phyloP scores from a whole-genome alignment of 2,797 vertebrate genomes.

The Loriculus beryllinus region DNA sequence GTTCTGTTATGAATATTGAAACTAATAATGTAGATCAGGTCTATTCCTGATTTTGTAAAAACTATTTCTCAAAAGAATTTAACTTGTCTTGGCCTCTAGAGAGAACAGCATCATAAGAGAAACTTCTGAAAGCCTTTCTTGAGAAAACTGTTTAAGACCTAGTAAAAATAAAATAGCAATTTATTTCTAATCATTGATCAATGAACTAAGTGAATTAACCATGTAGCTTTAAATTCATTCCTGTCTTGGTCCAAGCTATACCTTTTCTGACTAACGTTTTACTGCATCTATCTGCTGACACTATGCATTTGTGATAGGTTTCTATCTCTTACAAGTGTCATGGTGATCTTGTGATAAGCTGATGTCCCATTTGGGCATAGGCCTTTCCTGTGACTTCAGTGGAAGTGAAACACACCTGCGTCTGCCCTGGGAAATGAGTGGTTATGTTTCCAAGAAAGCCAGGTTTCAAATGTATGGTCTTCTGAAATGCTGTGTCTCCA shows the following conservation, averaged over 20 bases:
- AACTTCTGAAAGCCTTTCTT: background rate
- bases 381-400: background rate
- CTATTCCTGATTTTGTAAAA: background rate
- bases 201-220: background rate
- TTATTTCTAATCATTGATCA: background rate
- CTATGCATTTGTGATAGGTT: background rate
- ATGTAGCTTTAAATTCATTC: background rate
- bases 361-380: background rate
- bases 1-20: background rate
- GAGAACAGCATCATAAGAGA: background rate
- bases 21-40: background rate
- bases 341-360: background rate
- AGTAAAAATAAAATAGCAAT: background rate
- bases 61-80: background rate
- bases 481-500: background rate
- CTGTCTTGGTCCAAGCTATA: background rate
- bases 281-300: background rate
- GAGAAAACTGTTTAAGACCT: background rate
- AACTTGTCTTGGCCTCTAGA: background rate
- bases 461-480: background rate
- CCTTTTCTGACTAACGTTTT: background rate
- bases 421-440: background rate
- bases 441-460: background rate
- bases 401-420: rapidly evolving
- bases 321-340: background rate